Evolutionary conservation across 2,113 vertebrate species (phyloP).

Genomic region (Oxyruncus cristatus): DNA sequence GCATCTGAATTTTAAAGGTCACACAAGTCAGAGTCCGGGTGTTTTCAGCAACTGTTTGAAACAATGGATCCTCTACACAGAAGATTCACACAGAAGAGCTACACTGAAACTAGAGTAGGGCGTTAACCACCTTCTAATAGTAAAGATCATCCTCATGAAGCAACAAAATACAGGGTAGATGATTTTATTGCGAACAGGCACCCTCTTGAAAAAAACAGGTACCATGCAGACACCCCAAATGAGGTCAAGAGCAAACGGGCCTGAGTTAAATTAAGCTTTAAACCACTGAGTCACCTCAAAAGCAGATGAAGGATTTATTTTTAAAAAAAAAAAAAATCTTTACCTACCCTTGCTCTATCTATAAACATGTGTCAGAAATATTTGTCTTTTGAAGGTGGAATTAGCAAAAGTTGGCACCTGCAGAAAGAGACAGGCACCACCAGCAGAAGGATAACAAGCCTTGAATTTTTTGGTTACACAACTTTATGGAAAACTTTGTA

Average conservation of each 20-base stretch:
- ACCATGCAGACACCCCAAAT: background rate
- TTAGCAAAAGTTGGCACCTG: background rate
- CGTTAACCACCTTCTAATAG: background rate
- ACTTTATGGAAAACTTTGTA: background rate
- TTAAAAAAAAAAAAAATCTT: background rate
- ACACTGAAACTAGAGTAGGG: background rate
- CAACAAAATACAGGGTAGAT: background rate
- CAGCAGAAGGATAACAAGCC: background rate
- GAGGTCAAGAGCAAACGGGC: background rate
- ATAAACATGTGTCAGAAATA: background rate
- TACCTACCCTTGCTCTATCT: background rate
- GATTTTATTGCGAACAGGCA: background rate
- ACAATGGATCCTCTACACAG: background rate
- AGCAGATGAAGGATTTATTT: background rate
- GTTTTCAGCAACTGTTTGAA: background rate
- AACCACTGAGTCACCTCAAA: background rate
- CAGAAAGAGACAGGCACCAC: background rate
- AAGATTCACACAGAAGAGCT: background rate
- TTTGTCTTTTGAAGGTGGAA: background rate
- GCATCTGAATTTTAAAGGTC: background rate
- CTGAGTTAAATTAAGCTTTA: background rate
- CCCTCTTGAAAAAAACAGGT: background rate
- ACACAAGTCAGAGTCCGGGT: background rate
- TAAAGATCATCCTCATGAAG: background rate
- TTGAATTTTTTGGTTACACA: background rate